These are phyloP conservation scores for Fulica atra DNA, from an alignment of 2,113 vertebrate species.

Conservation along the genomic window DNA sequence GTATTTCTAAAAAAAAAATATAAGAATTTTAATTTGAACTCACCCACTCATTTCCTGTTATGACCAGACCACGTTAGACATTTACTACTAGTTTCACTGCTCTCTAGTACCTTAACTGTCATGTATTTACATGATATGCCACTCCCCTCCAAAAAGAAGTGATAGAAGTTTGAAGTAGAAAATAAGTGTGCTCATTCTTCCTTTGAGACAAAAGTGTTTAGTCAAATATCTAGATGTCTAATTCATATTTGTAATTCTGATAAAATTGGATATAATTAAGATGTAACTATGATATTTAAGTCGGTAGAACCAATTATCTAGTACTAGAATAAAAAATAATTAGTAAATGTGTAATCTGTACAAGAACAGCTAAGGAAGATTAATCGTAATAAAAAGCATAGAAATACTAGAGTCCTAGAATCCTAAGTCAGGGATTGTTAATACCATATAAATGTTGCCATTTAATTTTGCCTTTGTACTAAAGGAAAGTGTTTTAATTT, in stretches of 20 bases:
- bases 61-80: neutral
- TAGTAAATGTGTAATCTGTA: neutral
- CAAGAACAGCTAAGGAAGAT: neutral
- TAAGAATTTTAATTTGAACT: conserved; percentile 36
- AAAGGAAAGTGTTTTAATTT: neutral
- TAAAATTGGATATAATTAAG: neutral
- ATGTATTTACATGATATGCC: conserved; percentile 10
- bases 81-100: neutral
- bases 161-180: neutral
- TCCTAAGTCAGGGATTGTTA: neutral
- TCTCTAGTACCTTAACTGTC: neutral
- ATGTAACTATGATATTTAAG: neutral
- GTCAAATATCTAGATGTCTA: neutral
- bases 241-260: neutral
- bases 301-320: neutral
- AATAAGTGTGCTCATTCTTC: neutral
- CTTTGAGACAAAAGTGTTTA: neutral
- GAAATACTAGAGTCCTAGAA: neutral
- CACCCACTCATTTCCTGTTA: conserved; percentile 36
- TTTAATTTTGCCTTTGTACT: neutral
- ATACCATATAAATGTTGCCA: neutral
- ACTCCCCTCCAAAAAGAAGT: neutral
- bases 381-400: neutral
- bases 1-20: conserved; percentile 10
- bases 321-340: neutral